phyloP scores from a whole-genome alignment of 1,140 invertebrate genomes.

The Euura lappo region DNA sequence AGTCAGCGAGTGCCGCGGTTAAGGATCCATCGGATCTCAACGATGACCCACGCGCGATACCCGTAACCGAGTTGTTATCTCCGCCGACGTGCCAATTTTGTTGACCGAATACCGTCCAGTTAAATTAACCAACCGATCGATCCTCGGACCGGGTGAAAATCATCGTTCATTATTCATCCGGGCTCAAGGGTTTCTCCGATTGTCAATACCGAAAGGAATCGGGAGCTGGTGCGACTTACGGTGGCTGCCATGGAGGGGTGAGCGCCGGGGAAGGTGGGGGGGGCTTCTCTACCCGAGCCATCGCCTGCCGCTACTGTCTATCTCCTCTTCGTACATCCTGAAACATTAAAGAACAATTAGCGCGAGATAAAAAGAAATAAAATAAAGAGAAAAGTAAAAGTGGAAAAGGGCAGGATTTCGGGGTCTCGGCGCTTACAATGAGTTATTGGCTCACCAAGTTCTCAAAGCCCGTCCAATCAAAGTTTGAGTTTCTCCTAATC shows the following conservation, averaged over 20 bases:
- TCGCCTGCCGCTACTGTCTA: constrained; percentile 37
- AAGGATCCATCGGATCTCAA: too few relatives aligned
- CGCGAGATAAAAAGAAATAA: background rate
- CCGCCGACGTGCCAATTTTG: background rate
- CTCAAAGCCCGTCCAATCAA: constrained; percentile 45
- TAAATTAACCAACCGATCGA: too few relatives aligned
- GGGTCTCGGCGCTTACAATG: too few relatives aligned
- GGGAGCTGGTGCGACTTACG: constrained; percentile 39
- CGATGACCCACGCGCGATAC: background rate
- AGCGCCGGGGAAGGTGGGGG: constrained; percentile 37
- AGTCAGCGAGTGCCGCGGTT: background rate
- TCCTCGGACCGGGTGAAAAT: too few relatives aligned
- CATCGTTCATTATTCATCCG: too few relatives aligned
- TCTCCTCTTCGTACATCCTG: constrained; percentile 45
- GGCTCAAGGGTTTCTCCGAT: too few relatives aligned
- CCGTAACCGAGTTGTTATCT: background rate
- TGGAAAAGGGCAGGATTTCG: too few relatives aligned
- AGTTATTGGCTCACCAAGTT: too few relatives aligned
- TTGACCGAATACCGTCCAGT: too few relatives aligned
- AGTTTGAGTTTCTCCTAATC: constrained; percentile 55
- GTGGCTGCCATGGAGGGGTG: constrained; percentile 48
- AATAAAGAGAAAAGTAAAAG: too few relatives aligned
- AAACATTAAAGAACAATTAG: constrained; percentile 29
- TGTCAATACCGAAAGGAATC: background rate
- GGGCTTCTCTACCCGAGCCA: constrained; percentile 44